Percentiles rank a stretch among this genome's conserved stretches.
Conservation (phyloP, 2,113 vertebrate genomes). For the Istiophorus platypterus region DNA sequence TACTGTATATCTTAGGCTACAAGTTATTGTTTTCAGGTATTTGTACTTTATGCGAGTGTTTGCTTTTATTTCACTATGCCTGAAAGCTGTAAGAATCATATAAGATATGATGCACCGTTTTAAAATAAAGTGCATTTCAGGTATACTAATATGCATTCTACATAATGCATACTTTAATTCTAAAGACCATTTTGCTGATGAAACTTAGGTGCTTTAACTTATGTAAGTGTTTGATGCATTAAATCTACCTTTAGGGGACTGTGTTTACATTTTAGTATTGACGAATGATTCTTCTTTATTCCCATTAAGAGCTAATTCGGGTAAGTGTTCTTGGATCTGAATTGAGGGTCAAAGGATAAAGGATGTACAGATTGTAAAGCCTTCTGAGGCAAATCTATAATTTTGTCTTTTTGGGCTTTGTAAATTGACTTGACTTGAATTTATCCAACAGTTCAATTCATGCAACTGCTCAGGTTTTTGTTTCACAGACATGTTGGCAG, state of each 20-base stretch:
- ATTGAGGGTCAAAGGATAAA: not conserved
- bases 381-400: no score
- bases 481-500: not conserved
- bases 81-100: not conserved
- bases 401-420: no score
- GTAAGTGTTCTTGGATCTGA: not conserved
- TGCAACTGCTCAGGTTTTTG: no score
- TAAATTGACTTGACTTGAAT: no score
- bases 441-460: no score
- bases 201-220: not conserved
- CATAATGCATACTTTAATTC: not conserved
- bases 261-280: not conserved
- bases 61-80: not conserved
- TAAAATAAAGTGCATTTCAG: not conserved
- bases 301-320: not conserved
- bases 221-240: not conserved
- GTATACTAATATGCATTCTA: no score
- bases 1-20: not conserved
- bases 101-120: not conserved
- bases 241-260: not conserved
- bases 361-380: no score
- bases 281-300: not conserved
- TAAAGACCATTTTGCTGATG: not conserved
- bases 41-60: not conserved
- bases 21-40: not conserved